These are phyloP conservation scores for Otolemur garnettii DNA, from an alignment of 2,113 vertebrate genomes.

Conservation along the genomic window DNA sequence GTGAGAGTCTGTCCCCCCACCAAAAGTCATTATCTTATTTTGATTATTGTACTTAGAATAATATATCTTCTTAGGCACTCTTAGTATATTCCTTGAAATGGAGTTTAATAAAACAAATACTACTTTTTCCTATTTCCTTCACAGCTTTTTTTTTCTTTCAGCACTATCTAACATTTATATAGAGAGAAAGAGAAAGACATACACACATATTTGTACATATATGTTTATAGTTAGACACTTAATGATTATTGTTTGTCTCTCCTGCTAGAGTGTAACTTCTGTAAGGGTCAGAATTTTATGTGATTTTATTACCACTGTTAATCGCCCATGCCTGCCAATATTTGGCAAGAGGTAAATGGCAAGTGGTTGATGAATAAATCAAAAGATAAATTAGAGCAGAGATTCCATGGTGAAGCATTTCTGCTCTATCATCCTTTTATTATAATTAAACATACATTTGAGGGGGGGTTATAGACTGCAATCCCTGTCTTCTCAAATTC, in stretches of 20 bases:
- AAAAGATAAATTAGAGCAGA: neutral
- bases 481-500: neutral
- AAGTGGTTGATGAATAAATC: conserved; percentile 33
- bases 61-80: neutral
- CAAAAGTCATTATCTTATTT: neutral
- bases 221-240: neutral
- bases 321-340: neutral
- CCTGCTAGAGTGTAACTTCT: neutral
- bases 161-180: neutral
- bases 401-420: neutral
- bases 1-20: too few species aligned
- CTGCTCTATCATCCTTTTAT: neutral
- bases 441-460: neutral
- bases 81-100: neutral
- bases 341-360: neutral
- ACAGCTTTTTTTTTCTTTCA: neutral
- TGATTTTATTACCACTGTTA: neutral
- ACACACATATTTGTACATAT: neutral
- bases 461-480: neutral
- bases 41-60: neutral
- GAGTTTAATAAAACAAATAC: neutral
- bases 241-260: neutral
- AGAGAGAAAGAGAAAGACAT: neutral
- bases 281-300: neutral
- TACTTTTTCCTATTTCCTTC: neutral